phyloP scores from a whole-genome alignment of 2,888 invertebrate genomes.

The Synergus laeviventris region DNA sequence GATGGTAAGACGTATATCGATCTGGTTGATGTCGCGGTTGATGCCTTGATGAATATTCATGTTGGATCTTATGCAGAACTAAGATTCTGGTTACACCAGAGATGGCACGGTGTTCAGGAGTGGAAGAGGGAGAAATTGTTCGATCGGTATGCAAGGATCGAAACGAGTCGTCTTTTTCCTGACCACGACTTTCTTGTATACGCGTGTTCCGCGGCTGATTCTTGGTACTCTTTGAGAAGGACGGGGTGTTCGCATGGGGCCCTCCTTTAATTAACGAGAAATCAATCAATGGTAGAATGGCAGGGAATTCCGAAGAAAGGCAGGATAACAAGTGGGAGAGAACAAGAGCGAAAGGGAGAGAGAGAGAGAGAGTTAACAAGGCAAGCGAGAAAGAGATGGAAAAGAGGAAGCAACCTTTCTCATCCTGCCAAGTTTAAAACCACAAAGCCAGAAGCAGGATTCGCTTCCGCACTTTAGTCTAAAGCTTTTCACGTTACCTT shows the following conservation, averaged over 20 bases:
- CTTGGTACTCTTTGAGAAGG: conserved; percentile 55
- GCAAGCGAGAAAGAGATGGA: conserved; percentile 4
- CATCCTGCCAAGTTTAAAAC: conserved; percentile 29
- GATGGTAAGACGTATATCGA: conserved; percentile 44
- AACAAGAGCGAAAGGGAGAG: conserved; percentile 28
- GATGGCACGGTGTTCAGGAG: conserved; percentile 26
- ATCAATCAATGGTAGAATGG: conserved; percentile 65
- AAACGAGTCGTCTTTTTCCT: conserved; percentile 57
- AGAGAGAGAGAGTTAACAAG: not conserved
- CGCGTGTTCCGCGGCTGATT: conserved; percentile 55
- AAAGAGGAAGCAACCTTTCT: conserved; percentile 31
- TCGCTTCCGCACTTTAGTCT: not conserved
- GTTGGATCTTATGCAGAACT: conserved; percentile 63
- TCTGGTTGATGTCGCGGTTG: conserved; percentile 40
- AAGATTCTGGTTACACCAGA: conserved; percentile 48
- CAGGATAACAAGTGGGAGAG: conserved; percentile 35
- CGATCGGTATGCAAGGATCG: conserved; percentile 57
- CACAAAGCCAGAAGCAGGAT: conserved; percentile 5
- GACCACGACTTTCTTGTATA: conserved; percentile 61
- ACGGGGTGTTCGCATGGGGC: conserved; percentile 55
- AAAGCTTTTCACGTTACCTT: not conserved
- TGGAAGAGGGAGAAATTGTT: conserved; percentile 44
- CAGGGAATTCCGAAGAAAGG: conserved; percentile 61
- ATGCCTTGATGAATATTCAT: conserved; percentile 67
- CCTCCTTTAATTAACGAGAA: conserved; percentile 70